phyloP scores from a whole-genome alignment of 30 jellyfish, hydroid and myxozoan species.

The Aurelia aurita complex sp. Pacific region DNA sequence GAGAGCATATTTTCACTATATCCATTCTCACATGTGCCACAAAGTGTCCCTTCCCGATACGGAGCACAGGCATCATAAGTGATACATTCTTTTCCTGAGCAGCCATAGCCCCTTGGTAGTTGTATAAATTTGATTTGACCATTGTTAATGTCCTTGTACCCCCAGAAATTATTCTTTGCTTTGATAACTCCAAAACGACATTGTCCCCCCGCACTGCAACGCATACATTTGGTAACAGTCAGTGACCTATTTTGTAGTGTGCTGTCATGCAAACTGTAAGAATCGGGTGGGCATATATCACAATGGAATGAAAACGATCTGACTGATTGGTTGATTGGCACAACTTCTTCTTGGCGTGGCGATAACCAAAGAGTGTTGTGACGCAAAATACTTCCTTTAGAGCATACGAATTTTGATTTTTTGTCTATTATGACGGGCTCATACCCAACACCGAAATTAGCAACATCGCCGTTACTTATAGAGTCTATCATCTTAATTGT shows the following conservation, averaged over 20 bases:
- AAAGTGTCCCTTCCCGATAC: background rate
- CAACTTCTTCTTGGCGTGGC: too few relatives aligned
- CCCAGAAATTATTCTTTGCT: background rate
- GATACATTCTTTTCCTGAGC: background rate
- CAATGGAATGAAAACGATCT: background rate
- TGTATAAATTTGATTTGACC: background rate
- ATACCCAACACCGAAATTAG: background rate
- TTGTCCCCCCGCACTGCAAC: background rate
- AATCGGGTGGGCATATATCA: background rate
- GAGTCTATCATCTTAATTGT: background rate
- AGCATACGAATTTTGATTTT: background rate
- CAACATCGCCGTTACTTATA: background rate
- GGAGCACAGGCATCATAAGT: slow-evolving; percentile 6
- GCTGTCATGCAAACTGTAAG: background rate
- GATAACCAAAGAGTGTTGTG: background rate
- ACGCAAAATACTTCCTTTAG: background rate
- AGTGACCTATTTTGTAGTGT: background rate
- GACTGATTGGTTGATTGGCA: background rate
- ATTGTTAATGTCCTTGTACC: background rate
- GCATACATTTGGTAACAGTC: background rate
- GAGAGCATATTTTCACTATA: background rate
- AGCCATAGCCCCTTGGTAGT: slow-evolving; percentile 13
- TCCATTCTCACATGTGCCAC: background rate
- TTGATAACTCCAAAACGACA: background rate
- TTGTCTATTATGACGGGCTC: background rate